Evolutionary conservation across 2,113 vertebrate genomes (phyloP), one percentile per base, ranked within the genome.

Genomic region (Melanerpes aurifrons): DNA sequence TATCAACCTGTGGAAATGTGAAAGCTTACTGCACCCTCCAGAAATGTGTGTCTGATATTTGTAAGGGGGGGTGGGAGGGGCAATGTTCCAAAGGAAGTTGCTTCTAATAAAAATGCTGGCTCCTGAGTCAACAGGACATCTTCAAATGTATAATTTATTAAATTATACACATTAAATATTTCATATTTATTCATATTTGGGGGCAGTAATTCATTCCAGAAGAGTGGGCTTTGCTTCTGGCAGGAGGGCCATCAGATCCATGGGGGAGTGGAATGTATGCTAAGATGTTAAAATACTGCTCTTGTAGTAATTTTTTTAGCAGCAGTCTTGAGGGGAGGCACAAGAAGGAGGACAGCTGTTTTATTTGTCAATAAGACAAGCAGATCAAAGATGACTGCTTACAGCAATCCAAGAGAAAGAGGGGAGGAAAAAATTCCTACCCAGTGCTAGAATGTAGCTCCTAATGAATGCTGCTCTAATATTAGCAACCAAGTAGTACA

Each of bases 391-490:
- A 85, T n/a, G 47, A 63, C 43, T 82, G 16, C 31, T 15, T 87
- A 63, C 0, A 94, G 71, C 48, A 85, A 89, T 29, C 32, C 17
- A 68, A 40, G 63, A 77, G 48, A 4, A 14, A 67, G 47, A 24
- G 50, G 50, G 21, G 2, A 15, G 78, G 75, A 81, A 64, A 50
- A 11, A 54, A 45, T 40, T 48, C 61, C 89, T 57, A 73, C 56
- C 78, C 64, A 93, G 24, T 31, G 80, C 18, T 74, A 63, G 58
- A 92, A 47, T 29, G 22, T 48, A 94, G 43, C 62, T 85, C 31
- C 61, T 91, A 92, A 93, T 89, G 78, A 96, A 87, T 82, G 73
- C 78, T 87, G 57, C 35, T 48, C 75, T 96, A 96, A 93, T 87
- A 95, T 94, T 95, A 95, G 89, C 56, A 89, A 93, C 56, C 3